Percentiles rank a stretch among this genome's conserved stretches.
Conservation (phyloP, 2,888 invertebrate species). For the Phasia obesa region DNA sequence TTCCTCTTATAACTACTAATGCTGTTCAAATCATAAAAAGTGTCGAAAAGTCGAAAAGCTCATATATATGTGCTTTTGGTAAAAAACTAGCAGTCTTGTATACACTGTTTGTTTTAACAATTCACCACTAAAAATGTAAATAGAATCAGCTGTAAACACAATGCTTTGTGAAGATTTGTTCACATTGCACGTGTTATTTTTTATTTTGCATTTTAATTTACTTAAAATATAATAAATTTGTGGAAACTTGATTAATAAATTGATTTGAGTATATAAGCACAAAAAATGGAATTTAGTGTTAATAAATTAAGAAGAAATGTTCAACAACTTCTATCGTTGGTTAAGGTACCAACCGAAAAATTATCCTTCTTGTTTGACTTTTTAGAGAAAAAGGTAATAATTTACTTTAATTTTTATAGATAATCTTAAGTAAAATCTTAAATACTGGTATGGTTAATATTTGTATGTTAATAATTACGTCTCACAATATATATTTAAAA, state of each 20-base stretch:
- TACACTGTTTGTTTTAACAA: too few species aligned
- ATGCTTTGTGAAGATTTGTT: too few species aligned
- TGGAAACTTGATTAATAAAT: background rate
- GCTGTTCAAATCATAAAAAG: too few species aligned
- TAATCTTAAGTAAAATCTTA: background rate
- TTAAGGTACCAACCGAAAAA: slow-evolving; percentile 65
- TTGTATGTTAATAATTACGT: too few species aligned
- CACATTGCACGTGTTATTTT: slow-evolving; percentile 49
- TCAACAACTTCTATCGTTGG: slow-evolving; percentile 73
- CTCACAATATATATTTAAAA: too few species aligned
- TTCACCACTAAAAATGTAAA: too few species aligned
- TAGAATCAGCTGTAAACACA: too few species aligned
- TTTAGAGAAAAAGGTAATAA: slow-evolving; percentile 75
- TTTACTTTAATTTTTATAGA: background rate
- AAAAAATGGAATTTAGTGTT: slow-evolving; percentile 77
- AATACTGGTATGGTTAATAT: too few species aligned
- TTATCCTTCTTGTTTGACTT: slow-evolving; percentile 74
- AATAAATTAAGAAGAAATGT: slow-evolving; percentile 76
- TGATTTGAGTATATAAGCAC: background rate
- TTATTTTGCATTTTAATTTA: slow-evolving; percentile 24
- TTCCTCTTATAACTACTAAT: too few species aligned
- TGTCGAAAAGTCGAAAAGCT: too few species aligned
- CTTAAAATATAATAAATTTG: background rate
- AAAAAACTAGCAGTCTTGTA: too few species aligned
- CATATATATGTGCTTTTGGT: too few species aligned